Percentiles rank a stretch among this genome's conserved stretches.
These are phyloP conservation scores for Spodoptera frugiperda DNA, from an alignment of 1,140 invertebrate genomes.

Conservation along the genomic window DNA sequence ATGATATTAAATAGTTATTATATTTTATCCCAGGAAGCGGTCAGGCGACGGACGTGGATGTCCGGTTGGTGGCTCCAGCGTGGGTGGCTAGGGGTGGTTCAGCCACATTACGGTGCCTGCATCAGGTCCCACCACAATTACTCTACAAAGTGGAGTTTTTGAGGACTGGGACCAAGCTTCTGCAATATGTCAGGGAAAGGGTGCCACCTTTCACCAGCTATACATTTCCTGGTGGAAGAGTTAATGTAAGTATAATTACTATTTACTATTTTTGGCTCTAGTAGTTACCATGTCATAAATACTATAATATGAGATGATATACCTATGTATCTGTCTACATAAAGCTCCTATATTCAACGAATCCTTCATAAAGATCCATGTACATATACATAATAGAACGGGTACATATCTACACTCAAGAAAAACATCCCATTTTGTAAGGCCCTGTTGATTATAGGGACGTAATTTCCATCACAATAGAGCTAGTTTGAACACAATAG, in stretches of 20 bases:
- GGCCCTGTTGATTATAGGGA: conserved; percentile 33
- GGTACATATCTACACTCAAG: neutral
- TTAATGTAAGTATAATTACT: conserved; percentile 82
- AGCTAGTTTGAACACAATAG: conserved; percentile 40
- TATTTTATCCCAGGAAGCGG: conserved; percentile 63
- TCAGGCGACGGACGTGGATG: conserved; percentile 78
- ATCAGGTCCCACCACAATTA: conserved; percentile 85
- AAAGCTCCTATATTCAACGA: too few relatives aligned
- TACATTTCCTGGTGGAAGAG: conserved; percentile 86
- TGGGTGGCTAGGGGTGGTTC: conserved; percentile 81
- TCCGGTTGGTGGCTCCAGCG: conserved; percentile 76
- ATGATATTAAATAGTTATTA: too few relatives aligned
- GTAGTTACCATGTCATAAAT: too few relatives aligned
- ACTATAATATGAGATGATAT: too few relatives aligned
- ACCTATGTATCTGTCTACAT: too few relatives aligned
- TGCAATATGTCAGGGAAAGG: conserved; percentile 90
- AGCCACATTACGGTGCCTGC: conserved; percentile 77
- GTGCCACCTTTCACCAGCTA: conserved; percentile 88
- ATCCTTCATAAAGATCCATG: too few relatives aligned
- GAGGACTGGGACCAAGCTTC: conserved; percentile 85
- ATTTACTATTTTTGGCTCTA: neutral
- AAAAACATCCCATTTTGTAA: conserved; percentile 12
- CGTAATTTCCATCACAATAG: conserved; percentile 42
- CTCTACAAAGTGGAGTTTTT: conserved; percentile 86
- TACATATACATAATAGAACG: neutral